phyloP scores from a whole-genome alignment of 2,113 vertebrate genomes.

The Tenrec ecaudatus region DNA sequence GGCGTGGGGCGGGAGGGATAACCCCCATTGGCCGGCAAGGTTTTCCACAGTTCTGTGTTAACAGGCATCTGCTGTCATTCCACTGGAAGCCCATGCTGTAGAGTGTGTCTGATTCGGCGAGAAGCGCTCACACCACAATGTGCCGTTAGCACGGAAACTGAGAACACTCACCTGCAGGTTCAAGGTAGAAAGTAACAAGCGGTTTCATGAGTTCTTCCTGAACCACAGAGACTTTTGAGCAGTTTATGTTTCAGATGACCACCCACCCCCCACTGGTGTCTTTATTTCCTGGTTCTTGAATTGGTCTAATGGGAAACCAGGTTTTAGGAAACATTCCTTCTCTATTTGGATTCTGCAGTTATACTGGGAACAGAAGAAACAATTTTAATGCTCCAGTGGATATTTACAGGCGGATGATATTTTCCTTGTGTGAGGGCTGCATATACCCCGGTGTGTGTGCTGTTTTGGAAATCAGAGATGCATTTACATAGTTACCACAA shows the following conservation, averaged over 20 bases:
- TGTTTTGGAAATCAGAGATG: constrained; percentile 76
- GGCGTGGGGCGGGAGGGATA: background rate
- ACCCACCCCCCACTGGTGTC: background rate
- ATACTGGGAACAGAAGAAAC: constrained; percentile 40
- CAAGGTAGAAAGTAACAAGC: background rate
- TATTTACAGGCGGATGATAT: constrained; percentile 72
- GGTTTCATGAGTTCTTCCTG: constrained; percentile 35
- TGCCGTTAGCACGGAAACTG: background rate
- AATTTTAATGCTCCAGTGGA: constrained; percentile 66
- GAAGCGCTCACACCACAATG: background rate
- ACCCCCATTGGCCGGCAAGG: background rate
- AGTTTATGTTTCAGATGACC: constrained; percentile 54
- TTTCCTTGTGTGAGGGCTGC: constrained; percentile 66
- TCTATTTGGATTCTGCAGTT: constrained; percentile 58
- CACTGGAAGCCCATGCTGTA: background rate
- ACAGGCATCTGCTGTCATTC: background rate
- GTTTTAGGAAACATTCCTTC: constrained; percentile 22
- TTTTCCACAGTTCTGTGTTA: background rate
- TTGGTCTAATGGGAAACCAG: constrained; percentile 47
- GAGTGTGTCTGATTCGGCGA: background rate
- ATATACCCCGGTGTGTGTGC: constrained; percentile 71
- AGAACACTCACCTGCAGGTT: background rate
- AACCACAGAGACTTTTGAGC: constrained; percentile 35
- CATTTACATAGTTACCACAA: constrained; percentile 76
- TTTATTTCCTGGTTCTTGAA: constrained; percentile 54